phyloP scores from a whole-genome alignment of 2,113 vertebrate genomes.

The Eulemur rufifrons region DNA sequence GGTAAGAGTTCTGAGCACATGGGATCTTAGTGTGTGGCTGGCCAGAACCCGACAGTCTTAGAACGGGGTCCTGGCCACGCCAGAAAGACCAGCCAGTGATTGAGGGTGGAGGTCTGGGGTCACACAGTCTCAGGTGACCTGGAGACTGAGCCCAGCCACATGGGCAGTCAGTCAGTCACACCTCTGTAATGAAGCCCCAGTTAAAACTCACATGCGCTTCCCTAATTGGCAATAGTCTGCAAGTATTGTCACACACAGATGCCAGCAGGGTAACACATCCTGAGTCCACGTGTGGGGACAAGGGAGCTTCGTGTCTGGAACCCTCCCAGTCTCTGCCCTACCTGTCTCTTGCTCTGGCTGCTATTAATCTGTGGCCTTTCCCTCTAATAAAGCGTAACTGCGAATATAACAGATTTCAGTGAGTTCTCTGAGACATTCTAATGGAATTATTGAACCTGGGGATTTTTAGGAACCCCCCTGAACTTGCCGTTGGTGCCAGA shows the following conservation, averaged over 20 bases:
- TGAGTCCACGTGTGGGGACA: not conserved
- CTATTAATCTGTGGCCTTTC: too few relatives aligned
- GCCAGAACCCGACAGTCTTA: not conserved
- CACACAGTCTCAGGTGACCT: accelerated
- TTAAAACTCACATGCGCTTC: accelerated
- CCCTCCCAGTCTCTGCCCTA: not conserved
- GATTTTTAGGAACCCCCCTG: not conserved
- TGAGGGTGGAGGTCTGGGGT: not conserved
- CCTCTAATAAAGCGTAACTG: not conserved
- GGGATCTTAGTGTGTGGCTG: not conserved
- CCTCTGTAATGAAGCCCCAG: not conserved
- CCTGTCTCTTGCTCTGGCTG: not conserved
- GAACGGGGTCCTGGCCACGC: not conserved
- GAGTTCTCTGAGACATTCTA: not conserved
- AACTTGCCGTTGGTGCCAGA: not conserved
- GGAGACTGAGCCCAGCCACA: not conserved
- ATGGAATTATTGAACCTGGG: too few relatives aligned
- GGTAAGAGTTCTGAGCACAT: not conserved
- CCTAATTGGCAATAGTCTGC: accelerated
- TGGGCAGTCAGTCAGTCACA: too few relatives aligned
- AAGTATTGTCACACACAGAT: not conserved
- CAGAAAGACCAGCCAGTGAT: not conserved
- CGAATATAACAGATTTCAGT: not conserved
- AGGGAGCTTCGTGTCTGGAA: not conserved
- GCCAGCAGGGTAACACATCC: accelerated